Base-by-base conservation (phyloP, 2,113 vertebrate genomes). In the Phrynocephalus versicolor region DNA sequence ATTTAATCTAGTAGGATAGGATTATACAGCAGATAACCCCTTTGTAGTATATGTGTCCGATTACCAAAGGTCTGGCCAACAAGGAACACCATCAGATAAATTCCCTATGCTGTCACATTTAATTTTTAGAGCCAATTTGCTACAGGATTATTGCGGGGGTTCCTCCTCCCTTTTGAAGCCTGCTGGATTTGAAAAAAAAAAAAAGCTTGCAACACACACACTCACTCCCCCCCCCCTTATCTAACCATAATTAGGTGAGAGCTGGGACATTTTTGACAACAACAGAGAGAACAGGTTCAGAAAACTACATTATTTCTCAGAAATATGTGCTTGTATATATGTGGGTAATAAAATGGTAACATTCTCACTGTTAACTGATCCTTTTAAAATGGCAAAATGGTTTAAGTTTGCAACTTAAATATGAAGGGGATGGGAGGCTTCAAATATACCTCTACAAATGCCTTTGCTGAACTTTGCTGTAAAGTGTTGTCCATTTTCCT, bases 41-140 rank as follows among this genome's bases (percentile, higher is more conserved):
- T 85, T 90, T 85, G 88, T 89, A 84, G 65, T 72, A 73, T 1
- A 37, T 1, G 27, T 89, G 83, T 89, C 71, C 83, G 83, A 92
- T 92, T 88, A 92, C 71, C 62, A 79, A 87, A 87, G 84, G 57
- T 93, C 91, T 83, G 89, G 76, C 88, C 87, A 91, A 92, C 81
- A 91, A 91, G 87, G 72, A 71, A 65, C 55, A 82, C 55, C 84
- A 90, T 82, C 89, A 89, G 90, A 81, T 92, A 91, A 91, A 30
- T 84, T 88, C 81, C 86, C 84, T 18, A 10, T 85, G 67, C 55
- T n/a, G 88, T 81, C 89, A 91, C 0, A 1, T 81, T 88, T 87
- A 82, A 82, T 81, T 92, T 89, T 87, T 87, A n/a, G 0, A 80
- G 85, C 58, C 84, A 79, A 85, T 91, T 93, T 91, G 86, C 79